Evolutionary conservation across 2,888 invertebrate genomes (phyloP).

Genomic region (Gnatocerus cornutus): DNA sequence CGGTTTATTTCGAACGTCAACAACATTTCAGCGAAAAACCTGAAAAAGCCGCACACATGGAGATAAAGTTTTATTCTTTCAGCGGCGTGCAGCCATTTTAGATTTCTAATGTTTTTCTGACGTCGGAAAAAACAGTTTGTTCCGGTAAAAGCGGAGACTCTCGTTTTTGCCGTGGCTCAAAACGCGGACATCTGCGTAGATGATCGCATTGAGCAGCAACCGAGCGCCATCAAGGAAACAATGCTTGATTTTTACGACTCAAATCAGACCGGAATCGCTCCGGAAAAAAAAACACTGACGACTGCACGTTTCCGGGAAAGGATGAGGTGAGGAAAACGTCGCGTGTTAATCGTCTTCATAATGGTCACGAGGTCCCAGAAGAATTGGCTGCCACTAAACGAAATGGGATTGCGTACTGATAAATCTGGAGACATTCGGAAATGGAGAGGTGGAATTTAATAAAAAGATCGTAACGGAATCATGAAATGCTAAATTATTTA

Average conservation of each 20-base stretch:
- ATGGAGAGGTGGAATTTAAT: slow-evolving; percentile 20
- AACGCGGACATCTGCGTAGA: slow-evolving; percentile 38
- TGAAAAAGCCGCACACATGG: slow-evolving; percentile 28
- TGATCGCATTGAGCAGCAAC: slow-evolving; percentile 19
- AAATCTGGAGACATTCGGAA: slow-evolving; percentile 17
- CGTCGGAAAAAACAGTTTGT: slow-evolving; percentile 11
- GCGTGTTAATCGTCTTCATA: slow-evolving; percentile 35
- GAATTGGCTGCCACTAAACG: slow-evolving; percentile 8
- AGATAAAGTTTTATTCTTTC: slow-evolving; percentile 30
- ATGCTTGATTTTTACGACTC: slow-evolving; percentile 34
- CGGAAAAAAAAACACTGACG: slow-evolving; percentile 33
- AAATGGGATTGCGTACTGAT: slow-evolving; percentile 13
- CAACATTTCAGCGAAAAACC: slow-evolving; percentile 25
- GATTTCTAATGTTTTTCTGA: slow-evolving; percentile 34
- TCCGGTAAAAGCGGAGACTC: slow-evolving; percentile 2
- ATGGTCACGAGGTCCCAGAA: slow-evolving; percentile 12
- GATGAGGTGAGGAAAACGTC: slow-evolving; percentile 42
- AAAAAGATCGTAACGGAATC: slow-evolving; percentile 11
- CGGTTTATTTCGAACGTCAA: slow-evolving; percentile 43
- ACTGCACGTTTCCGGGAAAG: slow-evolving; percentile 32
- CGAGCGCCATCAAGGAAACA: slow-evolving; percentile 23
- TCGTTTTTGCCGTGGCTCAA: slow-evolving; percentile 15
- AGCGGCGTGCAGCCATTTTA: slow-evolving; percentile 15
- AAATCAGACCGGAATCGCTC: slow-evolving; percentile 32
- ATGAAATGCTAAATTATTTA: slow-evolving; percentile 3